Percentiles rank a stretch among this genome's conserved stretches.
Conservation (phyloP, 2,888 invertebrate species). For the Nemotelus nigrinus region DNA sequence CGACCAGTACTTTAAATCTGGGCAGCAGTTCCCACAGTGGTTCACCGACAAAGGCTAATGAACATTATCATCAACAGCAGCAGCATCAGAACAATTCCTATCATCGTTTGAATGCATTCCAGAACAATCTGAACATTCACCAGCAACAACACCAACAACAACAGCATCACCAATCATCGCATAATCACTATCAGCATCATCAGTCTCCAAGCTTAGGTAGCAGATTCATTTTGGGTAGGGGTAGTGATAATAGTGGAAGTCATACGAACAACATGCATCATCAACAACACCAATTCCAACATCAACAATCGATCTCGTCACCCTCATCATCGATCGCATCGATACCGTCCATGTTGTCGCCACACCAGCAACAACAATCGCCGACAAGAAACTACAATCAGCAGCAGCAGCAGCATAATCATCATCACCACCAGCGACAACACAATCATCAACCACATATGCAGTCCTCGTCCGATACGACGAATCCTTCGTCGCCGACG, state of each 20-base stretch:
- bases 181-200: constrained; percentile 47
- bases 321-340: constrained; percentile 55
- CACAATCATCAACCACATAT: constrained; percentile 40
- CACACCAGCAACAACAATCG: constrained; percentile 31
- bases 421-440: constrained; percentile 54
- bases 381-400: constrained; percentile 19
- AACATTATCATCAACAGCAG: constrained; percentile 40
- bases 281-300: constrained; percentile 49
- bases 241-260: constrained; percentile 20
- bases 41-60: constrained; percentile 45
- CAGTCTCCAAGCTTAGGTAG: constrained; percentile 45
- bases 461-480: constrained; percentile 31
- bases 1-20: constrained; percentile 48
- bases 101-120: constrained; percentile 43
- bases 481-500: constrained; percentile 42
- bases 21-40: constrained; percentile 45
- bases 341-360: constrained; percentile 52
- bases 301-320: constrained; percentile 56
- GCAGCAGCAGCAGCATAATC: constrained; percentile 50
- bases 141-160: constrained; percentile 53
- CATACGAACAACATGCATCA: constrained; percentile 18
- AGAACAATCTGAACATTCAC: constrained; percentile 53
- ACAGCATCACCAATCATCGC: constrained; percentile 46
- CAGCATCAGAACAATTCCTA: constrained; percentile 45
- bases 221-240: constrained; percentile 37